Percentiles rank a stretch among this genome's conserved stretches.
Evolutionary conservation across 2,797 vertebrate genomes (phyloP).

Genomic region (Geotrypetes seraphini): DNA sequence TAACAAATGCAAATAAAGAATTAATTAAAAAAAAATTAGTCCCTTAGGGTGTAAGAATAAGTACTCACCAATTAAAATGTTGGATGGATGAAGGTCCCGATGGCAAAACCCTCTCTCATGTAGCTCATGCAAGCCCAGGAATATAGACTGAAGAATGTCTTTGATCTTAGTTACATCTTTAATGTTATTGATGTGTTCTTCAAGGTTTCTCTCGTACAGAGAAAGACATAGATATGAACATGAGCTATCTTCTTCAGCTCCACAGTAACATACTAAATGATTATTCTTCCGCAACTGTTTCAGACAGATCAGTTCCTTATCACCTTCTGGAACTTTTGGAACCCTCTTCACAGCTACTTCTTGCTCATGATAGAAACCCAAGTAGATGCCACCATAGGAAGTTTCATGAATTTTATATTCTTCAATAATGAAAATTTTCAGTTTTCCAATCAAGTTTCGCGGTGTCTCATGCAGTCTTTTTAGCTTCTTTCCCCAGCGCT

Average conservation of each 20-base stretch:
- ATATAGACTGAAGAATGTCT: conserved; percentile 23
- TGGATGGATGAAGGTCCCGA: conserved; percentile 38
- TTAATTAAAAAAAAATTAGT: too few species aligned
- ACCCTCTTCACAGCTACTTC: conserved; percentile 44
- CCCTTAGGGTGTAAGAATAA: too few species aligned
- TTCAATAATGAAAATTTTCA: conserved; percentile 26
- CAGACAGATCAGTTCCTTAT: conserved; percentile 24
- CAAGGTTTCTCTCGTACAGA: conserved; percentile 45
- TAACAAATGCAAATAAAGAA: too few species aligned
- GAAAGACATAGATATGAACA: conserved; percentile 38
- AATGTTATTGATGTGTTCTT: conserved; percentile 7
- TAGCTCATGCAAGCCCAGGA: conserved; percentile 37
- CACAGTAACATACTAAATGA: conserved; percentile 33
- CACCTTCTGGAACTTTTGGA: background rate
- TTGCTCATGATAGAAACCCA: conserved; percentile 28
- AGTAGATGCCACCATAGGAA: conserved; percentile 36
- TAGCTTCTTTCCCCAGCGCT: conserved; percentile 28
- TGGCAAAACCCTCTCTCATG: conserved; percentile 29
- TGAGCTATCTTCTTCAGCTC: conserved; percentile 5
- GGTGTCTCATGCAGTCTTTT: conserved; percentile 6
- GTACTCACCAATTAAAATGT: conserved; percentile 44
- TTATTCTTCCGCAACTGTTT: background rate
- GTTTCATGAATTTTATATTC: conserved; percentile 30
- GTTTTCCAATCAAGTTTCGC: conserved; percentile 34
- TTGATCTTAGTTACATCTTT: background rate